A percentile compares a stretch with the other conserved stretches of the same genome.
These are phyloP conservation scores for Anguilla obscura DNA, from an alignment of 2,797 vertebrate genomes.

Conservation along the genomic window DNA sequence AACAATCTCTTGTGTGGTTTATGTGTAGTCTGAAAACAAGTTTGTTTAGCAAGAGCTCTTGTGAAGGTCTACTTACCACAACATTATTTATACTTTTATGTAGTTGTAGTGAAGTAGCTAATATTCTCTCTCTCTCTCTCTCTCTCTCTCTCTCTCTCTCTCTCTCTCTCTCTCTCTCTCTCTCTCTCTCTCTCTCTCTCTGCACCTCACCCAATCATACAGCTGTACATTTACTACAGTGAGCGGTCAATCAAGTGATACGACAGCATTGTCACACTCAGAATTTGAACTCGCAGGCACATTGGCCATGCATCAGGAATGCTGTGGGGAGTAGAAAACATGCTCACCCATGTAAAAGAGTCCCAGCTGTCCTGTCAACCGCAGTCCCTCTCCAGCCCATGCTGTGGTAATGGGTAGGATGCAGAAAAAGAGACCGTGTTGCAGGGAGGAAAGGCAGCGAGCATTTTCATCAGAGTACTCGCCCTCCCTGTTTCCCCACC, in stretches of 20 bases:
- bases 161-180: neutral
- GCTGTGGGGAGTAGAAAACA: neutral
- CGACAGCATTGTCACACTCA: neutral
- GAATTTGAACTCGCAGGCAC: neutral
- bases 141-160: neutral
- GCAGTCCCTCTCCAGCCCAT: neutral
- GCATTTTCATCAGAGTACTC: neutral
- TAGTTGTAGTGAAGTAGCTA: neutral
- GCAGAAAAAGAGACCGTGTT: neutral
- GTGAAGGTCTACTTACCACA: neutral
- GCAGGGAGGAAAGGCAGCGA: neutral
- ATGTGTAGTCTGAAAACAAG: neutral
- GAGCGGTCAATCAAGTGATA: neutral
- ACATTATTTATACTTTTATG: neutral
- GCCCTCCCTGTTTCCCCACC: neutral
- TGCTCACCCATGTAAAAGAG: constrained; percentile 2
- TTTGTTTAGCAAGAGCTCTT: neutral
- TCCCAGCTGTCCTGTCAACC: neutral
- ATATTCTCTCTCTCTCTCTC: neutral
- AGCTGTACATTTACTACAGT: neutral
- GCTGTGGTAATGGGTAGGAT: neutral
- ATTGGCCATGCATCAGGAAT: neutral
- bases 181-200: neutral
- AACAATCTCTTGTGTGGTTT: neutral
- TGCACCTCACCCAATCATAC: neutral